phyloP scores from a whole-genome alignment of 2,888 invertebrate genomes.

The Harpalus rufipes region DNA sequence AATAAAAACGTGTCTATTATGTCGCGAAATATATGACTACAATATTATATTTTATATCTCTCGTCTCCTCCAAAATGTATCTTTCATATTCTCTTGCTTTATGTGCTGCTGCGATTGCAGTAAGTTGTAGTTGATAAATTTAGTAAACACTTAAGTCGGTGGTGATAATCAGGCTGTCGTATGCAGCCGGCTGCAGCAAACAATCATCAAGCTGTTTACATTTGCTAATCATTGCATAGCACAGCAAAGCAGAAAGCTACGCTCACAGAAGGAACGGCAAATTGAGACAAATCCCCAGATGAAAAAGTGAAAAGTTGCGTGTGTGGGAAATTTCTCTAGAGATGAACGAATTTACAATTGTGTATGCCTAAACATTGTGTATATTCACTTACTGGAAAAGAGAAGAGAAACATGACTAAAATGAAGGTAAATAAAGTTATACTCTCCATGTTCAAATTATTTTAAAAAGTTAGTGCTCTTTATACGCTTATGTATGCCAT shows the following conservation, averaged over 20 bases:
- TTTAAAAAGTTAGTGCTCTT: too few relatives aligned
- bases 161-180: too few relatives aligned
- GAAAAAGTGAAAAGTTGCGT: neutral
- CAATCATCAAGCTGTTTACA: too few relatives aligned
- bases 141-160: too few relatives aligned
- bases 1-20: neutral
- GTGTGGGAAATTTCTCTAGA: slow-evolving; percentile 1
- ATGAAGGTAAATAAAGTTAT: too few relatives aligned
- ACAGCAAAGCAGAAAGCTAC: neutral
- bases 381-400: neutral
- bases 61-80: neutral
- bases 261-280: neutral
- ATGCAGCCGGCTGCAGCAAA: too few relatives aligned
- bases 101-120: neutral
- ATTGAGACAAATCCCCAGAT: neutral
- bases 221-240: neutral
- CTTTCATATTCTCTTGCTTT: neutral
- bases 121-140: too few relatives aligned
- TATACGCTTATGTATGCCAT: too few relatives aligned
- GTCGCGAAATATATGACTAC: neutral
- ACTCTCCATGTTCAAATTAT: too few relatives aligned
- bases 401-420: neutral
- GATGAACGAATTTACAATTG: neutral
- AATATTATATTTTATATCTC: neutral
- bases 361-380: neutral